phyloP scores from a whole-genome alignment of 2,113 vertebrate genomes.

The Chaetops frenatus region DNA sequence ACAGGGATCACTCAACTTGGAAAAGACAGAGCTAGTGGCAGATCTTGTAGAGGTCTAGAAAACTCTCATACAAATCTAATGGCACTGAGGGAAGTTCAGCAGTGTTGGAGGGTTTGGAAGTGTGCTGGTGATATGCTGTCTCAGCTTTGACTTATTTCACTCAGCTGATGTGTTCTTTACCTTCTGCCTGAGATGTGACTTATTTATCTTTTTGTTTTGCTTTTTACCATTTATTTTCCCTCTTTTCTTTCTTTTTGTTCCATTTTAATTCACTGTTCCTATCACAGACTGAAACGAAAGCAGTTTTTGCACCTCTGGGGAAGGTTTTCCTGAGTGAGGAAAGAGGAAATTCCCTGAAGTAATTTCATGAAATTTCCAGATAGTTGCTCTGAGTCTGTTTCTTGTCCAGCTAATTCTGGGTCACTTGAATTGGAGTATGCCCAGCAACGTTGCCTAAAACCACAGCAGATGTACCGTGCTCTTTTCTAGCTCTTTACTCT shows the following conservation, averaged over 20 bases:
- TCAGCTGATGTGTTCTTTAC: neutral
- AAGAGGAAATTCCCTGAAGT: neutral
- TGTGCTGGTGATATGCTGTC: neutral
- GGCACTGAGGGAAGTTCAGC: neutral
- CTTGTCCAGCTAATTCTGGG: neutral
- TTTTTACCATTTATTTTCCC: neutral
- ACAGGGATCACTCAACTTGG: neutral
- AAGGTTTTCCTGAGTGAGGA: neutral
- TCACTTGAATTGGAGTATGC: neutral
- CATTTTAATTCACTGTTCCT: neutral
- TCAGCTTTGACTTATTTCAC: neutral
- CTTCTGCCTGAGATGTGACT: neutral
- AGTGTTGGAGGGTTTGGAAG: neutral
- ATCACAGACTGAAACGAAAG: neutral
- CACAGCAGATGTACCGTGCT: neutral
- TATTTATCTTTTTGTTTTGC: neutral
- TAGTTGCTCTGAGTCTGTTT: neutral
- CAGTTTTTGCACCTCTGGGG: neutral
- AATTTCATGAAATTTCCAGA: neutral
- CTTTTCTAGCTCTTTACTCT: neutral
- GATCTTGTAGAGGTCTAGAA: neutral
- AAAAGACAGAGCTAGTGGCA: neutral
- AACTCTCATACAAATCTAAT: neutral
- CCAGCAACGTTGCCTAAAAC: neutral
- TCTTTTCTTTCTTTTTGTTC: neutral